Base-by-base conservation (phyloP, 23 tunicate species). In the Pegea sp. region DNA sequence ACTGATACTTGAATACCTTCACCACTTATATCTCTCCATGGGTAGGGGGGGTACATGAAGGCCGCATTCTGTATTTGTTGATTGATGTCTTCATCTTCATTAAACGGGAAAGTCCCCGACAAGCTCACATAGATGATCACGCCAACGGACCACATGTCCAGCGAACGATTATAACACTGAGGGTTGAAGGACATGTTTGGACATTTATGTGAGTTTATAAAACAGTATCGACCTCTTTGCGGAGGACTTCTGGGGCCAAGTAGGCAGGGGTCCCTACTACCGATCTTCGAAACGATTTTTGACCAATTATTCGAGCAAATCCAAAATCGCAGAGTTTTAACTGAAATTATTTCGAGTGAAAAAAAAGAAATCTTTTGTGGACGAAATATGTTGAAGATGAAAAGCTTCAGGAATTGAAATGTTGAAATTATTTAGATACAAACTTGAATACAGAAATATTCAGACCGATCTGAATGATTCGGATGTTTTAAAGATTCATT, bases 61-160 rank as follows among this genome's bases (percentile, higher is more conserved):
- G 71, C 92, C 7, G 99, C 99, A 63, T 91, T 91, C 49, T 91
- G 99, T 34, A 91, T 91, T 52, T 91, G 99, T 33, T 91, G 93
- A 69, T 78, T 72, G 67, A 91, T 91, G 55, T 91, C 99, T 62
- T 91, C 99, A 68, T 91, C 99, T 34, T 91, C 99, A 44, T 91
- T 91, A 65, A 91, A 91, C 24, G 99, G 99, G 64, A 91, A 91
- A 49, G 99, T 91, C 32, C 99, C 99, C 48, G 99, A 91, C 59
- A 91, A 49, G 52, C 86, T 72, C 63, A 91, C 99, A 66, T 91
- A 91, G 29, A 91, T 68, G 64, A 91, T 91, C 24, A 91, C 99
- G 3, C 99, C 99, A 22, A 91, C 99, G 32, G 99, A 91, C 99
- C 99, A 91, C 99, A 91, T 91, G 60, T 91, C 99, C 33, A 91